Conservation (phyloP, 2,113 vertebrate genomes). For the Mirounga angustirostris region DNA sequence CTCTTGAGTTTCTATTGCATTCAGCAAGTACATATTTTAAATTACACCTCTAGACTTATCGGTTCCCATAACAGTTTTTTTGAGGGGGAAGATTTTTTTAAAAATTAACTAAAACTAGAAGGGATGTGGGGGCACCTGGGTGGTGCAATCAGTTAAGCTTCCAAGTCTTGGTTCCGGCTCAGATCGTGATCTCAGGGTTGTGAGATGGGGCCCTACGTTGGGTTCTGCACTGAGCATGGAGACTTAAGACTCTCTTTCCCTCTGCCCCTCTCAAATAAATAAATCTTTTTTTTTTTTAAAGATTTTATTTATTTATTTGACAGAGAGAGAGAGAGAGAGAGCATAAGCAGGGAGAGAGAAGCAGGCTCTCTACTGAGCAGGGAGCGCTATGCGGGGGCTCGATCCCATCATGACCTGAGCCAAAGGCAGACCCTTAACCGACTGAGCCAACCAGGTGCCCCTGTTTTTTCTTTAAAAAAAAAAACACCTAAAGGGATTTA, state of each 20-base stretch:
- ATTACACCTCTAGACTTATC: background rate
- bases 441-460: too few species aligned
- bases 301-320: background rate
- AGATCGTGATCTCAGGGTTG: background rate
- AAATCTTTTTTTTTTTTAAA: background rate
- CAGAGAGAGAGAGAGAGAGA: too few species aligned
- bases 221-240: background rate
- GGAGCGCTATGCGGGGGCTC: too few species aligned
- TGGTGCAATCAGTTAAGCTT: background rate
- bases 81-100: background rate
- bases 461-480: too few species aligned
- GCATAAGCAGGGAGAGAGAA: too few species aligned
- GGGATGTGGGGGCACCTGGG: background rate
- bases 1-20: background rate
- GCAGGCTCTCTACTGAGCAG: too few species aligned
- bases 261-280: background rate
- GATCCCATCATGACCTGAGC: too few species aligned
- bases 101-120: constrained; percentile 18
- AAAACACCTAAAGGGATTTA: background rate
- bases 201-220: background rate
- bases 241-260: background rate
- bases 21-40: background rate
- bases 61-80: background rate
- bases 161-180: background rate
- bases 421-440: too few species aligned